phyloP scores from a whole-genome alignment of 1,140 invertebrate species.

The Asobara japonica region DNA sequence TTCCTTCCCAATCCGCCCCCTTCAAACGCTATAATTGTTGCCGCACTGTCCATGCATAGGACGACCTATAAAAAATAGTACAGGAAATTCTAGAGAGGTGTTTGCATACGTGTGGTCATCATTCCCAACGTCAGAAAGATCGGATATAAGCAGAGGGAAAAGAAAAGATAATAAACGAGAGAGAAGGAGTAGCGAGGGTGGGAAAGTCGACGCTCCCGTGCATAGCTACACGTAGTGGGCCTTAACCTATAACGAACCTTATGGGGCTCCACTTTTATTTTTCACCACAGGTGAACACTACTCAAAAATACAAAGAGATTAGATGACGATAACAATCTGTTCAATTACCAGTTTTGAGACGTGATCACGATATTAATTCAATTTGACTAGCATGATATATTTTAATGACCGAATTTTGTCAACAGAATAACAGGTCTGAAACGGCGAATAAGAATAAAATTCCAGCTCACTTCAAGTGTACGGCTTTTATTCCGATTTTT shows the following conservation, averaged over 20 bases:
- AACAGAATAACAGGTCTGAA: no score
- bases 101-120: no score
- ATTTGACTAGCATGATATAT: neutral
- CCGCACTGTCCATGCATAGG: no score
- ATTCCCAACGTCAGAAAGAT: no score
- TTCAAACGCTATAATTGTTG: no score
- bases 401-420: neutral
- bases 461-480: no score
- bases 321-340: neutral
- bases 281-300: neutral
- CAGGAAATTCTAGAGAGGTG: no score
- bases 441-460: no score
- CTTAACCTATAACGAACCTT: slow-evolving; percentile 1
- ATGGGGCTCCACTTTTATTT: neutral
- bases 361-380: slow-evolving; percentile 13
- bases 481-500: no score
- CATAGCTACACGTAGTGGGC: neutral
- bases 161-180: neutral
- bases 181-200: neutral
- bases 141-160: neutral
- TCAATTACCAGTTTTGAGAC: slow-evolving; percentile 7
- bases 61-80: no score
- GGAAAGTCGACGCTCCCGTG: slow-evolving; percentile 6
- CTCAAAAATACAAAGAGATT: neutral
- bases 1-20: no score